A percentile compares a stretch with the other conserved stretches of the same genome.
Evolutionary conservation across 2,888 invertebrate species (phyloP).

Genomic region (Acrobasis suavella): DNA sequence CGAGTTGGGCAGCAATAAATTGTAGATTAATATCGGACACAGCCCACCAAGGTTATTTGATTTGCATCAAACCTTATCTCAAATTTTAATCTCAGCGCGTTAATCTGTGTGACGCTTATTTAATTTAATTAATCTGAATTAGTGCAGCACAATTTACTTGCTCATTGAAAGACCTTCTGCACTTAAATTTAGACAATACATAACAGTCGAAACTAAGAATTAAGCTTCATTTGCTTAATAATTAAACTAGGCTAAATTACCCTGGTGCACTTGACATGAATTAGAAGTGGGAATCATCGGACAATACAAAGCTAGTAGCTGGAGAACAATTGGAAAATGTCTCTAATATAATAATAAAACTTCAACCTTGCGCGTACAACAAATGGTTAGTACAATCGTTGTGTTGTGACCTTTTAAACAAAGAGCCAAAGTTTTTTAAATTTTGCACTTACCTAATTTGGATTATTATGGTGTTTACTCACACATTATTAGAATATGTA

Average conservation of each 20-base stretch:
- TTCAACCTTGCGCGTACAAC: constrained; percentile 36
- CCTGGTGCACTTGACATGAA: constrained; percentile 69
- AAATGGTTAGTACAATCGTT: constrained; percentile 34
- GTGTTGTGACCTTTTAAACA: constrained; percentile 33
- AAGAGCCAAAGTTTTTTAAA: constrained; percentile 24
- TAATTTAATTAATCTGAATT: constrained; percentile 49
- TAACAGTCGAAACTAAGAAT: constrained; percentile 50
- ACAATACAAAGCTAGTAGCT: constrained; percentile 46
- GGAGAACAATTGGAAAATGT: constrained; percentile 37
- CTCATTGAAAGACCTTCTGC: constrained; percentile 60
- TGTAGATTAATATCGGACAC: constrained; percentile 18
- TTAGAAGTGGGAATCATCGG: constrained; percentile 65
- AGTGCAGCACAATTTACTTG: constrained; percentile 49
- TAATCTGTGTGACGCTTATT: constrained; percentile 31
- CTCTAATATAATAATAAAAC: constrained; percentile 34
- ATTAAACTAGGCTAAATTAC: constrained; percentile 56
- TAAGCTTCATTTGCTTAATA: constrained; percentile 58
- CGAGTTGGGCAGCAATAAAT: constrained; percentile 7
- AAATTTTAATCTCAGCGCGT: neutral
- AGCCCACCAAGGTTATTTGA: constrained; percentile 10
- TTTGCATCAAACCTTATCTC: constrained; percentile 19
- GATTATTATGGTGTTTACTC: neutral
- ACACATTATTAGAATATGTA: neutral
- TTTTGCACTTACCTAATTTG: neutral
- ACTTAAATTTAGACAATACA: constrained; percentile 62